Evolutionary conservation across 2,888 invertebrate species (phyloP).

Genomic region (Bombyx huttoni): DNA sequence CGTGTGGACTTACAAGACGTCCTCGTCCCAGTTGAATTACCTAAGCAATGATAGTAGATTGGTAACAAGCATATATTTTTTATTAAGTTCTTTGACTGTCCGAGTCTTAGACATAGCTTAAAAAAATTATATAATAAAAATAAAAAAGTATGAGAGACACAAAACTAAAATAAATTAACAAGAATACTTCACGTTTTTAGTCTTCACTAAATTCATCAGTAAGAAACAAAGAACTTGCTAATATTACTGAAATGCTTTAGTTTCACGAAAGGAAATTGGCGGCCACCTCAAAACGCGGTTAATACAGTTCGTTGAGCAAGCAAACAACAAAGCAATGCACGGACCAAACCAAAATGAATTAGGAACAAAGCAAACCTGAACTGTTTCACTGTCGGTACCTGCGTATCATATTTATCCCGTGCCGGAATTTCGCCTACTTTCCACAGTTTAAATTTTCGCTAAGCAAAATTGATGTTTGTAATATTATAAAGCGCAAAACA

Average conservation of each 20-base stretch:
- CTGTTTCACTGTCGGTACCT: slow-evolving; percentile 10
- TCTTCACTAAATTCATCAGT: too few relatives aligned
- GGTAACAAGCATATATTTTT: too few relatives aligned
- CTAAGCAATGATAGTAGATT: too few relatives aligned
- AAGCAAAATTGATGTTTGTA: background rate
- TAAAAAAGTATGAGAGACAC: too few relatives aligned
- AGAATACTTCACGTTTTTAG: too few relatives aligned
- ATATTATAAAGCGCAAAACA: background rate
- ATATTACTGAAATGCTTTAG: background rate
- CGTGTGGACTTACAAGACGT: too few relatives aligned
- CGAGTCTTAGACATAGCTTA: too few relatives aligned
- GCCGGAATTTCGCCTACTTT: background rate
- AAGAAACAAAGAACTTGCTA: background rate
- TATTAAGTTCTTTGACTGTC: too few relatives aligned
- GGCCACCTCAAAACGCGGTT: slow-evolving; percentile 11
- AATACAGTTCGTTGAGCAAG: slow-evolving; percentile 18
- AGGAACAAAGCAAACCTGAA: slow-evolving; percentile 16
- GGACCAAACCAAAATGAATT: slow-evolving; percentile 17
- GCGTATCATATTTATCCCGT: slow-evolving; percentile 1
- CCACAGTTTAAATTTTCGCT: background rate
- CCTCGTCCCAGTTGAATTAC: too few relatives aligned
- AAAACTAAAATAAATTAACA: too few relatives aligned
- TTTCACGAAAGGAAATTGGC: slow-evolving; percentile 1
- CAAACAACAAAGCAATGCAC: slow-evolving; percentile 20
- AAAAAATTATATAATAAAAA: too few relatives aligned